phyloP scores from a whole-genome alignment of 2,797 vertebrate species.

The Macropodus opercularis region DNA sequence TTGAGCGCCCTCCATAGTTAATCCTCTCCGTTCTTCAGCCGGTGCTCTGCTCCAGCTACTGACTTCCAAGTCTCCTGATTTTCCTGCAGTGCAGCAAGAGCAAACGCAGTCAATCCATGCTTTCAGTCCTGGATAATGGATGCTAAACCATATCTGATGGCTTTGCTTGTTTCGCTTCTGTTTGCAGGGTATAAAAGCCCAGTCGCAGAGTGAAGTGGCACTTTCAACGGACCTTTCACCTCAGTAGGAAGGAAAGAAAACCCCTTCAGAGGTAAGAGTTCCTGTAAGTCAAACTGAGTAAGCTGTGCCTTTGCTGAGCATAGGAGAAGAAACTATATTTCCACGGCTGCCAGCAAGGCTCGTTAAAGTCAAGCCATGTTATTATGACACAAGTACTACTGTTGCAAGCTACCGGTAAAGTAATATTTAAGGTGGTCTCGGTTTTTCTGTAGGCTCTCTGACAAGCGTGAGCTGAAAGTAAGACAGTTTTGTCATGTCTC shows the following conservation, averaged over 20 bases:
- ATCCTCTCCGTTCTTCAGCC: slow-evolving; percentile 66
- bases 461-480: slow-evolving; percentile 26
- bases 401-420: slow-evolving; percentile 2
- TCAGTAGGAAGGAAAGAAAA: slow-evolving; percentile 51
- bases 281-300: slow-evolving; percentile 43
- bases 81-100: slow-evolving; percentile 33
- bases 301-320: slow-evolving; percentile 19
- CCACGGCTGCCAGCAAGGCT: slow-evolving; percentile 27
- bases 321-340: slow-evolving; percentile 2
- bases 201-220: slow-evolving; percentile 38
- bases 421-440: slow-evolving; percentile 41
- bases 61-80: slow-evolving; percentile 20
- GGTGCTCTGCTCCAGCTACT: slow-evolving; percentile 39
- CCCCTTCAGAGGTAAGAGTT: slow-evolving; percentile 73
- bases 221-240: slow-evolving; percentile 63
- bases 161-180: slow-evolving; percentile 13
- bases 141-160: slow-evolving; percentile 29
- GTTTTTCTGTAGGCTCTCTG: slow-evolving; percentile 5
- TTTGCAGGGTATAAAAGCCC: slow-evolving; percentile 50
- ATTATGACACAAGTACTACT: slow-evolving; percentile 13
- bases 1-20: slow-evolving; percentile 53
- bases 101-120: slow-evolving; percentile 18
- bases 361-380: slow-evolving; percentile 1
- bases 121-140: slow-evolving; percentile 16
- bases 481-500: slow-evolving; percentile 11